These are phyloP conservation scores for Lepidocyrtinus sp. DNA, from an alignment of 2,888 invertebrate species.

Conservation along the genomic window DNA sequence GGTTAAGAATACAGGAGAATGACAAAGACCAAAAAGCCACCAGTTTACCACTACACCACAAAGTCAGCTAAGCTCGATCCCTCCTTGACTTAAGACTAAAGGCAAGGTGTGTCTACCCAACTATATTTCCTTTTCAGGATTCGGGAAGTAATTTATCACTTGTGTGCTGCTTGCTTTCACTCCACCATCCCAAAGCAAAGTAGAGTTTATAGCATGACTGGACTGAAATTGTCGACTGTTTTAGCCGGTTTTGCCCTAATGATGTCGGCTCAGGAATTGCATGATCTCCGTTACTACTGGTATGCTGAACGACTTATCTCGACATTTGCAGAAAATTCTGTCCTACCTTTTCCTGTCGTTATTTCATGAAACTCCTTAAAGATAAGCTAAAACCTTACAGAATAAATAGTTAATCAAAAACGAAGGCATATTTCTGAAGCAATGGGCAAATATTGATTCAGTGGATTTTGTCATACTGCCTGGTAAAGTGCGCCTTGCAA, in stretches of 20 bases:
- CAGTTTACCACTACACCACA: background rate
- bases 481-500: no score
- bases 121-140: slow-evolving; percentile 46
- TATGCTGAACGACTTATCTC: background rate
- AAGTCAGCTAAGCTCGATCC: background rate
- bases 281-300: background rate
- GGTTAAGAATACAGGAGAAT: background rate
- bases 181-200: background rate
- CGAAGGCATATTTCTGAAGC: slow-evolving; percentile 27
- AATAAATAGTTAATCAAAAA: background rate
- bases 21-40: background rate
- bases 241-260: background rate
- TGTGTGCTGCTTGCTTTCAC: slow-evolving; percentile 22
- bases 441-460: slow-evolving; percentile 51
- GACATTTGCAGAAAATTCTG: background rate
- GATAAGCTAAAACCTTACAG: background rate
- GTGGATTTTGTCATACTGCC: no score
- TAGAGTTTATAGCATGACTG: background rate
- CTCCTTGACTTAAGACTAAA: background rate
- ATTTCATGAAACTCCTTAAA: background rate
- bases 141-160: slow-evolving; percentile 57
- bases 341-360: background rate
- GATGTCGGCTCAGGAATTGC: background rate
- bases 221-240: background rate
- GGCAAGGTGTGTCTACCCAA: slow-evolving; percentile 44